Evolutionary conservation across 2,888 invertebrate genomes (phyloP).

Genomic region (Macropis europaea): DNA sequence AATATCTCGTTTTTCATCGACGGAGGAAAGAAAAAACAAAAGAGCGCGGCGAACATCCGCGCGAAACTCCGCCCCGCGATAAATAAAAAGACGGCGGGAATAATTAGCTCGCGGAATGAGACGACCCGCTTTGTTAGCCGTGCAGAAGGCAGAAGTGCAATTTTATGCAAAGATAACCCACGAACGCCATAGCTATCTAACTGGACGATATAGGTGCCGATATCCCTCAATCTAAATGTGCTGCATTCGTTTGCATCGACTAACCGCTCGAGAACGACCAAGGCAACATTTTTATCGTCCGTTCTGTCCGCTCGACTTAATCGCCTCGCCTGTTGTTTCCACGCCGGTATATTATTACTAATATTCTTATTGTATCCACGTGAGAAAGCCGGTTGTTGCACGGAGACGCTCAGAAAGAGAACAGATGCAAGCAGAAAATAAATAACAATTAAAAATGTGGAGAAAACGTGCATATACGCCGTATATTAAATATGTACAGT

Average conservation of each 20-base stretch:
- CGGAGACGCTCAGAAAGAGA: too few species aligned
- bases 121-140: not conserved
- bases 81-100: not conserved
- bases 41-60: too few species aligned
- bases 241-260: constrained; percentile 63
- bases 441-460: not conserved
- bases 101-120: constrained; percentile 22
- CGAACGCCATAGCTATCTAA: constrained; percentile 43
- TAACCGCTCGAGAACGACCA: constrained; percentile 48
- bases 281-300: constrained; percentile 59
- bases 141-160: constrained; percentile 31
- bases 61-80: not conserved
- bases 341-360: not conserved
- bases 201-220: constrained; percentile 41
- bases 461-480: not conserved
- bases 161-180: constrained; percentile 51
- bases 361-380: too few species aligned
- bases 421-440: too few species aligned
- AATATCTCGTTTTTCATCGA: not conserved
- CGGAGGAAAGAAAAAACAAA: not conserved
- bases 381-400: too few species aligned
- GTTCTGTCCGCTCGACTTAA: constrained; percentile 45
- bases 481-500: too few species aligned
- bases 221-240: constrained; percentile 60
- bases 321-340: constrained; percentile 36